These are phyloP conservation scores for Cryptosula pallasiana DNA, from an alignment of 2,888 invertebrate species.

Conservation along the genomic window DNA sequence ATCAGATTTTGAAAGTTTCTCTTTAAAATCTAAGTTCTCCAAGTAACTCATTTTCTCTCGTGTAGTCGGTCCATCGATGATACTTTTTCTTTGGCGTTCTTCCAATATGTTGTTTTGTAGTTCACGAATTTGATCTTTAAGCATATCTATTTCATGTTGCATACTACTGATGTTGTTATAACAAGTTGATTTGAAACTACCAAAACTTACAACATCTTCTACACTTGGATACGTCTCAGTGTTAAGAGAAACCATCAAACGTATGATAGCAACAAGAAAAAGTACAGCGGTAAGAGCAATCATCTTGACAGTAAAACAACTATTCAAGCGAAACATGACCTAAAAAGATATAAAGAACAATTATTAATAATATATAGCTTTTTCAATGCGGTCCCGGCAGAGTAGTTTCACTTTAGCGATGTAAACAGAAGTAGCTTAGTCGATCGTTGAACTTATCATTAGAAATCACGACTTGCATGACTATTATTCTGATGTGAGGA, in stretches of 20 bases:
- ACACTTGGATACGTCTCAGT: background rate
- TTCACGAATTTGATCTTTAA: conserved; percentile 17
- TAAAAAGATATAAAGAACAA: too few relatives aligned
- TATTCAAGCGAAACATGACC: too few relatives aligned
- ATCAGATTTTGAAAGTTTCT: background rate
- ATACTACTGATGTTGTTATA: background rate
- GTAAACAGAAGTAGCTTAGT: too few relatives aligned
- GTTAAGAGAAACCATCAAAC: background rate
- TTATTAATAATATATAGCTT: too few relatives aligned
- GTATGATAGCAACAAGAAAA: background rate
- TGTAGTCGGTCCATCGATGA: background rate
- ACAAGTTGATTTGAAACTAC: background rate
- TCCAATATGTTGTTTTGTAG: background rate
- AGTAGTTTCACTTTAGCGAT: too few relatives aligned
- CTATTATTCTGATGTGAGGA: too few relatives aligned
- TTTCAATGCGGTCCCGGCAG: too few relatives aligned
- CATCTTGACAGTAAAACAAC: background rate
- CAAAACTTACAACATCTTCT: too few relatives aligned
- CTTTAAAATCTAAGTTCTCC: background rate
- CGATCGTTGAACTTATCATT: too few relatives aligned
- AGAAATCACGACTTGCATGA: too few relatives aligned
- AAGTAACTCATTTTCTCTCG: background rate
- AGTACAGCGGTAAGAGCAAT: background rate
- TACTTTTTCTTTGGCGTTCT: background rate
- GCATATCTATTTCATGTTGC: background rate